Base-by-base conservation (phyloP, 2,888 invertebrate species). In the Pilophorus perplexus region DNA sequence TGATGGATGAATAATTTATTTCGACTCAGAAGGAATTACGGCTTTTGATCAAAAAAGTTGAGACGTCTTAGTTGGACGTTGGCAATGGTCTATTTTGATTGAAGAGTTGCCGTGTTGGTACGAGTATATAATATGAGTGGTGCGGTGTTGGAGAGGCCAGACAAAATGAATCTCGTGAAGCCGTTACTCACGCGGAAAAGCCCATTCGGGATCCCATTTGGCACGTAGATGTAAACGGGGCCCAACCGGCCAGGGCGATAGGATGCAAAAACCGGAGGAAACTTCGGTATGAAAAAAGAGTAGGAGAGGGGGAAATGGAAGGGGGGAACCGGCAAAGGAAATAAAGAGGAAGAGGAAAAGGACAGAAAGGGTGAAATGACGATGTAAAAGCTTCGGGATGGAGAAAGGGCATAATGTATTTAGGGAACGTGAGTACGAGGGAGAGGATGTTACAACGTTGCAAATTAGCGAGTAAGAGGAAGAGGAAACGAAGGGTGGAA, bases 151-250 rank as follows among this genome's bases (percentile, higher is more conserved):
- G n/a, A n/a, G n/a, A n/a, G n/a, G n/a, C n/a, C n/a, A n/a, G n/a
- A n/a, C n/a, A 25, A 46, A 46, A 46, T 46, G 46, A 46, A 46
- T 46, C 22, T 14, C 22, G 46, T 25, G 46, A 23, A 46, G 25
- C 25, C 46, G 46, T 46, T 25, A 46, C 22, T 46, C 46, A 46
- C 25, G 46, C 46, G 46, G 12, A 25, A 46, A 23, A 46, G 25
- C 46, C 23, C 46, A 46, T 46, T 46, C 25, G 25, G 25, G 25
- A 46, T 46, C 46, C 46, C 46, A 46, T 46, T 46, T 46, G 46
- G 46, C 46, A 20, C 23, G 23, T 14, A 25, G n/a, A n/a, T n/a
- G n/a, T n/a, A n/a, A n/a, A n/a, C n/a, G n/a, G n/a, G n/a, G n/a
- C n/a, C n/a, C n/a, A n/a, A n/a, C n/a, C n/a, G n/a, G n/a, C n/a